phyloP scores from a whole-genome alignment of 2,888 invertebrate genomes.

The Tuta absoluta region DNA sequence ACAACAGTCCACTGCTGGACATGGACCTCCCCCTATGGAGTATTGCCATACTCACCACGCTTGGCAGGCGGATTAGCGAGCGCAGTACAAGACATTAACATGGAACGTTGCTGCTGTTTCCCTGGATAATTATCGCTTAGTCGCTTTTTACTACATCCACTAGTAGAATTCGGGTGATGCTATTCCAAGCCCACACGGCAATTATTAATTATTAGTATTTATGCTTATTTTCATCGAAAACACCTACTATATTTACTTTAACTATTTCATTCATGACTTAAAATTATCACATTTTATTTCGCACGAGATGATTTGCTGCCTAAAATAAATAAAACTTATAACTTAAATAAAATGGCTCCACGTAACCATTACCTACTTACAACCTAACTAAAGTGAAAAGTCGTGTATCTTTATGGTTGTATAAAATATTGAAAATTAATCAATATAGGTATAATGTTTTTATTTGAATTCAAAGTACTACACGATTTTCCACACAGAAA shows the following conservation, averaged over 20 bases:
- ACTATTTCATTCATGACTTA: slow-evolving; percentile 1
- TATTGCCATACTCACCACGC: too few species aligned
- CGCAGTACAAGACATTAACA: too few species aligned
- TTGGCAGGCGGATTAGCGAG: too few species aligned
- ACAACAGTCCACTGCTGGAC: too few species aligned
- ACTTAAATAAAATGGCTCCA: slow-evolving; percentile 9
- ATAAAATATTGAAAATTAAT: not conserved
- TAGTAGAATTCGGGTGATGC: too few species aligned
- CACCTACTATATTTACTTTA: not conserved
- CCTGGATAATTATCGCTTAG: too few species aligned
- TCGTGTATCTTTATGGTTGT: not conserved
- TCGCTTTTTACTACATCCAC: too few species aligned
- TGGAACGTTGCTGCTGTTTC: too few species aligned
- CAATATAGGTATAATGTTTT: not conserved
- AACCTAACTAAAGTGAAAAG: slow-evolving; percentile 24
- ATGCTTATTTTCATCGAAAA: not conserved
- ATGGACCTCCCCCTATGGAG: too few species aligned
- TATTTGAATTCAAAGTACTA: not conserved
- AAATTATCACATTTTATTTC: not conserved
- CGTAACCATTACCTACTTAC: slow-evolving; percentile 35
- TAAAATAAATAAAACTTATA: slow-evolving; percentile 23
- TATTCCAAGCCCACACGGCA: too few species aligned
- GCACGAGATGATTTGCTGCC: slow-evolving; percentile 24
- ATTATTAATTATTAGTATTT: too few species aligned
- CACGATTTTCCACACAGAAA: slow-evolving; percentile 11